Conservation (phyloP, 1,140 invertebrate species). For the Sinella curviseta region DNA sequence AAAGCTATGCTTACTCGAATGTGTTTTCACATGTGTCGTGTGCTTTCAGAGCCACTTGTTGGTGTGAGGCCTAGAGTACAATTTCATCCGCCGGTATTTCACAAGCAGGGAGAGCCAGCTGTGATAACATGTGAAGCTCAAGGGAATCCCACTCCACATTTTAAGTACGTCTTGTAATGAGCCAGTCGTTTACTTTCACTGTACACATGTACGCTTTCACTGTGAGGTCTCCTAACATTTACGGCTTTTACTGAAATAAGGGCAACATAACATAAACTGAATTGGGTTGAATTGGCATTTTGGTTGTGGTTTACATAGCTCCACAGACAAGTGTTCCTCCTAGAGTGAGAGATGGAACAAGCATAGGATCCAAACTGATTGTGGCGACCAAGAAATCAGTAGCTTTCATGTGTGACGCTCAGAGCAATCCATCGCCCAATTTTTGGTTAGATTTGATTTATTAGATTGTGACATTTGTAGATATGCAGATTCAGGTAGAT, state of each 20-base stretch:
- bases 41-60: constrained; percentile 40
- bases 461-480: background rate
- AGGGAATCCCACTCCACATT: constrained; percentile 66
- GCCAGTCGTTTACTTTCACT: background rate
- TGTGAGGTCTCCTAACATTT: background rate
- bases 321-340: constrained; percentile 58
- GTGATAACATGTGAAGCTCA: constrained; percentile 66
- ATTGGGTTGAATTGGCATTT: background rate
- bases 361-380: constrained; percentile 35
- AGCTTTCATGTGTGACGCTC: constrained; percentile 47
- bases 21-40: background rate
- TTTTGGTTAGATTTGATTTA: constrained; percentile 48
- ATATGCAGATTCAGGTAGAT: background rate
- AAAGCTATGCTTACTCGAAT: too few species aligned
- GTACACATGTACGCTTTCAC: background rate
- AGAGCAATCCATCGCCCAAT: constrained; percentile 40
- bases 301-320: constrained; percentile 55
- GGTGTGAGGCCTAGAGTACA: constrained; percentile 44
- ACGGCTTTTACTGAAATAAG: background rate
- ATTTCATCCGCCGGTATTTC: constrained; percentile 39
- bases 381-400: constrained; percentile 22
- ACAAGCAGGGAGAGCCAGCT: constrained; percentile 51
- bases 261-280: background rate
- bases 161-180: constrained; percentile 58
- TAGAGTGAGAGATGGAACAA: constrained; percentile 56